Conservation (phyloP, 1,140 invertebrate species). For the Eufriesea mexicana region DNA sequence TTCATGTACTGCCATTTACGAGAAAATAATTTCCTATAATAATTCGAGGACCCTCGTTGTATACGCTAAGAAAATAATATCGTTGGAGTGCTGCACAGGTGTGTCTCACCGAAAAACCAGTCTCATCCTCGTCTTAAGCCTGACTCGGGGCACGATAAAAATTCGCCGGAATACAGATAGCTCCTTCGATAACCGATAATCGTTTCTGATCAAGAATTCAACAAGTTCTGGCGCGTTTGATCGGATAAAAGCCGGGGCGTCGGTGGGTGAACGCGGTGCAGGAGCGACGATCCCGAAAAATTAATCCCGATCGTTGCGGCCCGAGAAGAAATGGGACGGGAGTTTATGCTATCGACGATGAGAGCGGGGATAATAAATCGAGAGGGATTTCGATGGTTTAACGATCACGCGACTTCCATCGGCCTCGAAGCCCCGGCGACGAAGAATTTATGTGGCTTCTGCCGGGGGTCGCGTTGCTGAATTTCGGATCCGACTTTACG, state of each 20-base stretch:
- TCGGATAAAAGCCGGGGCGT: neutral
- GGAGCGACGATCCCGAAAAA: slow-evolving; percentile 1
- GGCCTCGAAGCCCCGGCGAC: slow-evolving; percentile 34
- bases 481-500: slow-evolving; percentile 65
- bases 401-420: slow-evolving; percentile 63
- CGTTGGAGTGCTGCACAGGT: too few species aligned
- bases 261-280: too few species aligned
- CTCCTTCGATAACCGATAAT: neutral
- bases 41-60: too few species aligned
- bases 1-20: too few species aligned
- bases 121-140: neutral
- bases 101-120: neutral
- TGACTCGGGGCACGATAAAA: neutral
- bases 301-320: slow-evolving; percentile 21
- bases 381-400: slow-evolving; percentile 61
- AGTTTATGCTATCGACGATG: slow-evolving; percentile 57
- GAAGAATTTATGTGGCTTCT: slow-evolving; percentile 64
- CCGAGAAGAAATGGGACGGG: slow-evolving; percentile 11
- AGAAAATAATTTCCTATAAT: too few species aligned
- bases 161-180: neutral
- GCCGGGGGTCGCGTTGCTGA: slow-evolving; percentile 54
- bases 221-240: neutral
- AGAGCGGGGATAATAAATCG: slow-evolving; percentile 64
- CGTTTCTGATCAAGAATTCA: neutral
- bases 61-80: too few species aligned